These are phyloP conservation scores for Yponomeuta plumbellus DNA, from an alignment of 2,888 invertebrate genomes.

Conservation along the genomic window DNA sequence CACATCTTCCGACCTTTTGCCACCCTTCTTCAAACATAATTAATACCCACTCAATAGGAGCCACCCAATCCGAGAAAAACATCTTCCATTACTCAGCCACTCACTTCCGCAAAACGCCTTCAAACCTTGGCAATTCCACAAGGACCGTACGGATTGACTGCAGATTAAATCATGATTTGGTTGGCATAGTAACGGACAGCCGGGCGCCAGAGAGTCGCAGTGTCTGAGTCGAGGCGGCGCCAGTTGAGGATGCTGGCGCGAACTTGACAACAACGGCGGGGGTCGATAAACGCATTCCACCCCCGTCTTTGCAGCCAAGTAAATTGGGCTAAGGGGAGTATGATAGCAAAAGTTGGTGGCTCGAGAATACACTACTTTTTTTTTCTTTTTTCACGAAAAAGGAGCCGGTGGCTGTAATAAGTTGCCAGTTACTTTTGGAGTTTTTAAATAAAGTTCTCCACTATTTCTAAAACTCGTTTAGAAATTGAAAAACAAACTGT, in stretches of 20 bases:
- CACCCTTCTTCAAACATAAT: too few species aligned
- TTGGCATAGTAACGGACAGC: constrained; percentile 20
- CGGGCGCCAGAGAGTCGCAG: constrained; percentile 51
- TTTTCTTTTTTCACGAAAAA: neutral
- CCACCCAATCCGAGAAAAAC: too few species aligned
- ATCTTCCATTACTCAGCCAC: too few species aligned
- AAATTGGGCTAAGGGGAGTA: neutral
- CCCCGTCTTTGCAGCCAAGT: constrained; percentile 1
- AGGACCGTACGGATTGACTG: neutral
- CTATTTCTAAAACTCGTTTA: too few species aligned
- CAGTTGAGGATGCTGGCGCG: constrained; percentile 39
- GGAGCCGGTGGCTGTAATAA: neutral
- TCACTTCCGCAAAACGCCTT: too few species aligned
- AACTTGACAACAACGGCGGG: constrained; percentile 12
- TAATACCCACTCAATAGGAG: too few species aligned
- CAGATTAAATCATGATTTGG: constrained; percentile 21
- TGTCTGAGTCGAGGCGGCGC: constrained; percentile 53
- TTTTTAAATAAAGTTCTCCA: too few species aligned
- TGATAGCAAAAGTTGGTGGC: neutral
- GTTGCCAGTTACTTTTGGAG: too few species aligned
- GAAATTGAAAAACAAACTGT: too few species aligned
- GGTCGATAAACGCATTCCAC: constrained; percentile 11
- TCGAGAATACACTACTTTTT: neutral
- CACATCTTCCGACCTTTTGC: too few species aligned
- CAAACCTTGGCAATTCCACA: neutral